phyloP scores from a whole-genome alignment of 2,888 invertebrate species.

The Coleophora flavipennella region DNA sequence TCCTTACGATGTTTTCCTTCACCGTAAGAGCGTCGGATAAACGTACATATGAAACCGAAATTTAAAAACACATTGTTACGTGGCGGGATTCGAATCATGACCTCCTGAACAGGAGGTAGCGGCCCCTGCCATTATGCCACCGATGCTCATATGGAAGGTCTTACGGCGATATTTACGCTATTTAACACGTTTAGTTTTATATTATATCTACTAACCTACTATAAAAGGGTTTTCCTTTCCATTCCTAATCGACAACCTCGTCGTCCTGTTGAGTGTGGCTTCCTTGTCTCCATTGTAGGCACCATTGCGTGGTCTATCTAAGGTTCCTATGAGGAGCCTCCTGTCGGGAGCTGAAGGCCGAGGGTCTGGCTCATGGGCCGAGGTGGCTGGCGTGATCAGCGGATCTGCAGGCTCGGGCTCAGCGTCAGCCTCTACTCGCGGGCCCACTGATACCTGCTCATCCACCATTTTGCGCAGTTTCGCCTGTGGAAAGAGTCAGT shows the following conservation, averaged over 20 bases:
- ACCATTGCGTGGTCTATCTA: constrained; percentile 62
- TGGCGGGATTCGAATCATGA: no score
- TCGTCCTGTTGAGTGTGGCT: constrained; percentile 49
- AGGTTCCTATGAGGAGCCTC: constrained; percentile 53
- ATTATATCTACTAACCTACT: constrained; percentile 26
- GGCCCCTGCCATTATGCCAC: no score
- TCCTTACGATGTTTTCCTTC: no score
- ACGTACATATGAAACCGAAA: no score
- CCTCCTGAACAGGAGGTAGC: no score
- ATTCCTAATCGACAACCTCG: constrained; percentile 58
- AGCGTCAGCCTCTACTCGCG: constrained; percentile 71
- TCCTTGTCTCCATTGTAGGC: constrained; percentile 59
- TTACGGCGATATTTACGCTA: no score
- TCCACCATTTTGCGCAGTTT: constrained; percentile 92
- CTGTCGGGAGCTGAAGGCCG: constrained; percentile 56
- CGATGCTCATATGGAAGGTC: no score
- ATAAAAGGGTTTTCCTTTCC: constrained; percentile 65
- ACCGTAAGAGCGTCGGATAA: no score
- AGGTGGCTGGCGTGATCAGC: constrained; percentile 66
- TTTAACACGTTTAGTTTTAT: no score
- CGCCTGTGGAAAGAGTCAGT: constrained; percentile 57
- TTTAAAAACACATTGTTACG: no score
- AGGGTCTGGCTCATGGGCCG: constrained; percentile 45
- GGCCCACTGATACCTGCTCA: constrained; percentile 82
- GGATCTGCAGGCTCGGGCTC: constrained; percentile 67